Evolutionary conservation across 2,113 vertebrate genomes (phyloP).

Genomic region (Silurus asotus): DNA sequence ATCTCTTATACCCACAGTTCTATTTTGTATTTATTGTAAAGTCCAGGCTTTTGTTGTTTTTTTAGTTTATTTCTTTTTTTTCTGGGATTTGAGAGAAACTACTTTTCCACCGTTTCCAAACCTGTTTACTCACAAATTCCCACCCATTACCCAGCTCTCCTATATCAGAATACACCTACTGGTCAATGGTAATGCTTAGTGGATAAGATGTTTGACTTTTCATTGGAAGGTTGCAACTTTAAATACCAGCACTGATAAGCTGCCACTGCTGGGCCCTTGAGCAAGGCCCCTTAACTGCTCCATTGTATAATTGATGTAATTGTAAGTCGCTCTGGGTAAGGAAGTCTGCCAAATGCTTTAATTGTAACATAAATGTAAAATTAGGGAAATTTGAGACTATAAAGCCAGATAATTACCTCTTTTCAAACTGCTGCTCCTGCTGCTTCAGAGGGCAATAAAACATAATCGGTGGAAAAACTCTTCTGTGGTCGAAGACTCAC

Average conservation of each 20-base stretch:
- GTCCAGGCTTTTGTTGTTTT: background rate
- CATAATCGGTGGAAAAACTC: background rate
- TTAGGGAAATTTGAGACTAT: background rate
- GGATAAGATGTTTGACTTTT: no score
- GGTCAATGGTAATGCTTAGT: no score
- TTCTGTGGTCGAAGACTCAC: background rate
- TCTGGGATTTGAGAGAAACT: background rate
- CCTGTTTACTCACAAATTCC: background rate
- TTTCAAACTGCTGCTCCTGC: background rate
- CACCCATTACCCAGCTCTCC: background rate
- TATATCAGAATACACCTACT: background rate
- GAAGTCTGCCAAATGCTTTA: no score
- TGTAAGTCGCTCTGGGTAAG: no score
- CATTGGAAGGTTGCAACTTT: no score
- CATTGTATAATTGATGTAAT: no score
- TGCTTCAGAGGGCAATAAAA: background rate
- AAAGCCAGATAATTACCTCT: background rate
- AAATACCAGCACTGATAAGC: no score
- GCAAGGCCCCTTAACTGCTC: no score
- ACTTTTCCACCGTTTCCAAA: background rate
- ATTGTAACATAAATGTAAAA: no score
- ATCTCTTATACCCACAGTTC: background rate
- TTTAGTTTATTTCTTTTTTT: no score
- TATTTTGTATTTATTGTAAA: background rate
- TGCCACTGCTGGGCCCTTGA: no score